phyloP scores from a whole-genome alignment of 2,797 vertebrate genomes.

The Lemur catta region DNA sequence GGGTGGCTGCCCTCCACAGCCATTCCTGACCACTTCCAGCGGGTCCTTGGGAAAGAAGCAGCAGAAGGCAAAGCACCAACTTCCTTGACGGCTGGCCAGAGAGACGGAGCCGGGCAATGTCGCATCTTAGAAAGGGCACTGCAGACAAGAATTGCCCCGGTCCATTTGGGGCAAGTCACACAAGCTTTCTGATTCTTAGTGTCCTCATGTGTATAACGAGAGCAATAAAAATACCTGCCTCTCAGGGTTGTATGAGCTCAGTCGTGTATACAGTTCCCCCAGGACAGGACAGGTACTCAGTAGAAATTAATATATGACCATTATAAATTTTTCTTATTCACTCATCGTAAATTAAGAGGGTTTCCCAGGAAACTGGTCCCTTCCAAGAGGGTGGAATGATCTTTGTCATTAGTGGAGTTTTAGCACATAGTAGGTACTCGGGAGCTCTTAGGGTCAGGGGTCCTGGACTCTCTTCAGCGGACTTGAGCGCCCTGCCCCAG shows the following conservation, averaged over 20 bases:
- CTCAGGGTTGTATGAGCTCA: not conserved
- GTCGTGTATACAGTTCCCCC: not conserved
- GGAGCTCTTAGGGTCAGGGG: not conserved
- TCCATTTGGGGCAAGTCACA: not conserved
- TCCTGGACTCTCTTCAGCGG: not conserved
- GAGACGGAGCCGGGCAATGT: not conserved
- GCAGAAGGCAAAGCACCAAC: not conserved
- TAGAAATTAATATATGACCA: not conserved
- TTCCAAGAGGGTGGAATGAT: not conserved
- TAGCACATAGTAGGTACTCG: not conserved
- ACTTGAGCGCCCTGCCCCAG: not conserved
- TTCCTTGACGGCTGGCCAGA: not conserved
- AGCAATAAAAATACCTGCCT: not conserved
- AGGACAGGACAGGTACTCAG: not conserved
- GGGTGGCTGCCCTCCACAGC: too few species aligned
- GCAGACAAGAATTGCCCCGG: not conserved
- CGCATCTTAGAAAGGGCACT: not conserved
- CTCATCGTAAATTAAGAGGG: not conserved
- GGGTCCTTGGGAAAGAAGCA: not conserved
- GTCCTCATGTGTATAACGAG: not conserved
- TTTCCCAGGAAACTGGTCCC: not conserved
- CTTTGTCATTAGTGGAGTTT: not conserved
- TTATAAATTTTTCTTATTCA: not conserved
- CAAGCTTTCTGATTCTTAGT: not conserved
- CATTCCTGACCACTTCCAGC: too few species aligned